A percentile compares a stretch with the other conserved stretches of the same genome.
Conservation (phyloP, 2,797 vertebrate genomes). For the Furcifer pardalis region DNA sequence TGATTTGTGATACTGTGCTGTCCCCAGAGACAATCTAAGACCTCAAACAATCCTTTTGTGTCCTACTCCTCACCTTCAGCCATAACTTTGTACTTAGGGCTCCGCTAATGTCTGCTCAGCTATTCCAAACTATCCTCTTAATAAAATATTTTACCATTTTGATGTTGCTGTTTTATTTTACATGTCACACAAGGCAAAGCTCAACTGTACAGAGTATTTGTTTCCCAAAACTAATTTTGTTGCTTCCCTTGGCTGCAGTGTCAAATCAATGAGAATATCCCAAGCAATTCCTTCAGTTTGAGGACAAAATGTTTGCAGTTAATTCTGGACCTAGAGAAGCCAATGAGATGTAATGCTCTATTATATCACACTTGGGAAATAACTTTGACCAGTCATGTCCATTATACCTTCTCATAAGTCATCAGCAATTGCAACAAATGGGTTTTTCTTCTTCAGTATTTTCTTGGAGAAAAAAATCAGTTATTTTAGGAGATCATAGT, state of each 20-base stretch:
- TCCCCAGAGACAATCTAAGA: neutral
- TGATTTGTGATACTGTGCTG: neutral
- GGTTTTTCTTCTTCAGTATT: neutral
- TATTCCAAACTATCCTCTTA: neutral
- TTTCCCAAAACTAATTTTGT: constrained; percentile 20
- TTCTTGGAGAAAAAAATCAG: neutral
- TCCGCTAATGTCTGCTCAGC: neutral
- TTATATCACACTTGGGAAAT: constrained; percentile 4
- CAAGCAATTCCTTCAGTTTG: constrained; percentile 24
- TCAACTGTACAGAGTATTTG: neutral
- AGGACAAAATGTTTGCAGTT: constrained; percentile 39
- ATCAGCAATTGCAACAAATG: constrained; percentile 13
- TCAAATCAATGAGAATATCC: constrained; percentile 17
- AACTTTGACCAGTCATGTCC: constrained; percentile 3
- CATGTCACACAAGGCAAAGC: neutral
- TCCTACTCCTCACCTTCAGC: neutral
- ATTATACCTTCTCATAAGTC: constrained; percentile 37
- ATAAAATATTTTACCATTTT: constrained; percentile 3
- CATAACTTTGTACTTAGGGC: neutral
- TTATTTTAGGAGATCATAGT: constrained; percentile 1
- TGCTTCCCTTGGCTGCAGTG: neutral
- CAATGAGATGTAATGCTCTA: constrained; percentile 18
- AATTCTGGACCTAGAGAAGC: constrained; percentile 38
- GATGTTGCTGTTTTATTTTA: constrained; percentile 8
- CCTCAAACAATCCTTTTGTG: neutral